Evolutionary conservation across 2,888 invertebrate species (phyloP).

Genomic region (Escarpia spicata): DNA sequence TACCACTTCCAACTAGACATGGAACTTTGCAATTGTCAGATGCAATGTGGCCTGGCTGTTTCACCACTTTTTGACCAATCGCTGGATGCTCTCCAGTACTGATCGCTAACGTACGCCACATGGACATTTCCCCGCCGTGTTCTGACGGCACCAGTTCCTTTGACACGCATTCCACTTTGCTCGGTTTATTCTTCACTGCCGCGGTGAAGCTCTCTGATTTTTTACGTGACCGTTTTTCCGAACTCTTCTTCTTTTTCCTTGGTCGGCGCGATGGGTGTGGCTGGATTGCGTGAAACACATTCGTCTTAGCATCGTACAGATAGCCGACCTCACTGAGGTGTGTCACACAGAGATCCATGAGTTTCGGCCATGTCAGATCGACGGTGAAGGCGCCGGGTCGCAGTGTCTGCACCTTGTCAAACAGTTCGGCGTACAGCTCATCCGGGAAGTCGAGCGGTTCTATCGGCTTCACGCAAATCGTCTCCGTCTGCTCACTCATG

Average conservation of each 20-base stretch:
- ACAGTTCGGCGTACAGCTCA: slow-evolving; percentile 31
- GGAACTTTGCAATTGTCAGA: background rate
- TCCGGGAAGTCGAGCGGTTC: background rate
- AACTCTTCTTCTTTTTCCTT: background rate
- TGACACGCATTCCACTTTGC: background rate
- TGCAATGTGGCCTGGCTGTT: background rate
- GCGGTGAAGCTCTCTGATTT: background rate
- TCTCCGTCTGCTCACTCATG: background rate
- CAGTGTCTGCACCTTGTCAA: slow-evolving; percentile 39
- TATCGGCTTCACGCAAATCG: background rate
- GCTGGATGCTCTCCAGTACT: background rate
- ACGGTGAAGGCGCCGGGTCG: slow-evolving; percentile 29
- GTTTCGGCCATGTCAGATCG: background rate
- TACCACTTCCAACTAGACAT: background rate
- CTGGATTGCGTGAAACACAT: background rate
- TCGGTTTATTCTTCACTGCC: background rate
- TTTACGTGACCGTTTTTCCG: background rate
- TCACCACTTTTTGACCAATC: background rate
- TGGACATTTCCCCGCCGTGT: background rate
- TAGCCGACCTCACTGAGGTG: background rate
- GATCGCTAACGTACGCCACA: background rate
- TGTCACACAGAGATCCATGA: background rate
- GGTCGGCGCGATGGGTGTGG: background rate
- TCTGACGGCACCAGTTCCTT: background rate
- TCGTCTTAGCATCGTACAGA: background rate